Conservation (phyloP, 2,113 vertebrate genomes). For the Raja brachyura region DNA sequence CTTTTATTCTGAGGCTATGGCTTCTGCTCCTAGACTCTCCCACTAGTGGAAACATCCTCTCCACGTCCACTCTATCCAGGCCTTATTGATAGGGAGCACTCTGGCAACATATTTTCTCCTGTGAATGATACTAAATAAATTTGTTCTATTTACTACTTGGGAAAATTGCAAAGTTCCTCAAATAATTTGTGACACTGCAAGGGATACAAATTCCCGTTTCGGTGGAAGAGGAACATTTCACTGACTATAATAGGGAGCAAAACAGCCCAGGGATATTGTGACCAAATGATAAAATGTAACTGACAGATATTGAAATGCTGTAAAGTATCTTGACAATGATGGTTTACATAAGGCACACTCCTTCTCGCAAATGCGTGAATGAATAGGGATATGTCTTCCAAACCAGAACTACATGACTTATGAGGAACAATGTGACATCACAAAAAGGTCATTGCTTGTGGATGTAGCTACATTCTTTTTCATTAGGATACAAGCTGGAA, state of each 20-base stretch:
- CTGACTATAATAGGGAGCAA: background rate
- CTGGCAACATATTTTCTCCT: background rate
- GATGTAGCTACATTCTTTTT: background rate
- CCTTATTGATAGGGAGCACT: background rate
- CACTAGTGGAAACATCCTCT: too few relatives aligned
- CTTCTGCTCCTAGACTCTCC: too few relatives aligned
- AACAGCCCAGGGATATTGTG: background rate
- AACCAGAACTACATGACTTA: background rate
- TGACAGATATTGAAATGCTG: background rate
- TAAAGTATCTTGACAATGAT: background rate
- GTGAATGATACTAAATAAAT: background rate
- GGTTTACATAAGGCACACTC: background rate
- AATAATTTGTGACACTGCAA: background rate
- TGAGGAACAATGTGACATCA: conserved; percentile 29
- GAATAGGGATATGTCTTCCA: background rate
- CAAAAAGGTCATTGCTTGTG: conserved; percentile 11
- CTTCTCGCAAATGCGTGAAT: background rate
- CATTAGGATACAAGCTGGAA: background rate
- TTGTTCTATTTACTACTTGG: background rate
- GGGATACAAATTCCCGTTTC: background rate
- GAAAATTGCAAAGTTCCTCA: background rate
- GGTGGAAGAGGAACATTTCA: background rate
- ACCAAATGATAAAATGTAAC: background rate
- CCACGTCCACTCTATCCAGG: too few relatives aligned
- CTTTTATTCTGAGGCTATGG: too few relatives aligned